A percentile compares a stretch with the other conserved stretches of the same genome.
Conservation (phyloP, 1,140 invertebrate genomes). For the Chironomus tepperi region DNA sequence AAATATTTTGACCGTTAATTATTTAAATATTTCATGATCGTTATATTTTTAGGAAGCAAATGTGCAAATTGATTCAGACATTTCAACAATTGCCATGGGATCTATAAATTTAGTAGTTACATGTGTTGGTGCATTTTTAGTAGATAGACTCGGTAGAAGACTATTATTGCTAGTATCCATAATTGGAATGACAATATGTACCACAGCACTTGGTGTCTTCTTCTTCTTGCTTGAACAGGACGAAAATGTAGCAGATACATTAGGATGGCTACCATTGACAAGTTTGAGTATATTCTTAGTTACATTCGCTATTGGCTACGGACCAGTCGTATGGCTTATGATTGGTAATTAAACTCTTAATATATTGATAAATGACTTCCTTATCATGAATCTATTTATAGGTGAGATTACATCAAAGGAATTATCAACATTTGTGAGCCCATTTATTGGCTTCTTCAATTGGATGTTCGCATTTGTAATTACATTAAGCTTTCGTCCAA, state of each 20-base stretch:
- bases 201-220: constrained; percentile 46
- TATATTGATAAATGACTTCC: too few relatives aligned
- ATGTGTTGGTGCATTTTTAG: constrained; percentile 50
- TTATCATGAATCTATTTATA: too few relatives aligned
- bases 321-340: constrained; percentile 61
- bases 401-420: constrained; percentile 54
- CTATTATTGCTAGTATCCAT: constrained; percentile 53
- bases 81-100: constrained; percentile 61
- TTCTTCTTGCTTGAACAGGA: constrained; percentile 42
- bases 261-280: constrained; percentile 53
- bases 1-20: not conserved
- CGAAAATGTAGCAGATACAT: constrained; percentile 24
- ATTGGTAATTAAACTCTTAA: constrained; percentile 33
- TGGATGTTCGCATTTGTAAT: constrained; percentile 64
- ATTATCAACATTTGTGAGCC: constrained; percentile 54
- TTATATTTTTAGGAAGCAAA: constrained; percentile 54
- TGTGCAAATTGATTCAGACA: constrained; percentile 42
- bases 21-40: not conserved
- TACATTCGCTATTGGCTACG: constrained; percentile 57
- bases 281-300: constrained; percentile 57
- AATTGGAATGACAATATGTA: constrained; percentile 47
- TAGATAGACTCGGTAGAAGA: constrained; percentile 60
- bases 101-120: constrained; percentile 59
- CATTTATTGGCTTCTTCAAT: constrained; percentile 56
- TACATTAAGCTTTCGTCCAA: constrained; percentile 50